Base-by-base conservation (phyloP, 2,797 vertebrate species). In the Enteromius paludinosus region DNA sequence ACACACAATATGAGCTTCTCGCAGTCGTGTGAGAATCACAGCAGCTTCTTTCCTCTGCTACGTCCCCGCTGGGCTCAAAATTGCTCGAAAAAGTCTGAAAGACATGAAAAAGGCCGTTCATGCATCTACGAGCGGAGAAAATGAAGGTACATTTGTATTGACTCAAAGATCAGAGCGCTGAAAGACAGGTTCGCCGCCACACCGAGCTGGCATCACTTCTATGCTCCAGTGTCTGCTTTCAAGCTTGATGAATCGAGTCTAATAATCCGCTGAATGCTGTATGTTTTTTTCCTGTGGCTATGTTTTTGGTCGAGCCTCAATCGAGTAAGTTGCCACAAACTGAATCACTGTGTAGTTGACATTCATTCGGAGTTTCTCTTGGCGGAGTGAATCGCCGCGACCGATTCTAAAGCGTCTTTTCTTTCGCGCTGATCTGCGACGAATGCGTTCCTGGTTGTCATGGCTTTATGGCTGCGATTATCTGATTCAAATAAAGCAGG, bases 391-490 rank as follows among this genome's bases (percentile, higher is more conserved):
- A 84, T 83, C 84, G 81, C 83, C 81, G 83, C 78, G 83, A 84
- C 86, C 65, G 78, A 87, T 88, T 90, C 68, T 86, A 91, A 91
- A 88, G 83, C 81, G 69, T 81, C 80, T 73, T 82, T 38, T 86
- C 41, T 85, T 79, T 88, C 86, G 73, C 88, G 65, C 82, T 86
- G 62, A 89, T 88, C 82, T 88, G 83, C 85, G 87, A 89, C 82
- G 89, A 91, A 88, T 62, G 88, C 83, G 77, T 77, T 86, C 83
- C 83, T 77, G 85, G 91, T 92, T 92, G 91, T 88, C 92, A 94
- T 92, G 89, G 90, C 84, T 87, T 88, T 89, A 81, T 87, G 86
- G 85, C 80, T 83, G 84, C 82, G 87, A 90, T 92, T 86, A 91
- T 91, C 82, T 78, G 85, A 90, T 90, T 88, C 79, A 88, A 88